A percentile compares a stretch with the other conserved stretches of the same genome.
Evolutionary conservation across 2,888 invertebrate genomes (phyloP).

Genomic region (Monochamus alternatus): DNA sequence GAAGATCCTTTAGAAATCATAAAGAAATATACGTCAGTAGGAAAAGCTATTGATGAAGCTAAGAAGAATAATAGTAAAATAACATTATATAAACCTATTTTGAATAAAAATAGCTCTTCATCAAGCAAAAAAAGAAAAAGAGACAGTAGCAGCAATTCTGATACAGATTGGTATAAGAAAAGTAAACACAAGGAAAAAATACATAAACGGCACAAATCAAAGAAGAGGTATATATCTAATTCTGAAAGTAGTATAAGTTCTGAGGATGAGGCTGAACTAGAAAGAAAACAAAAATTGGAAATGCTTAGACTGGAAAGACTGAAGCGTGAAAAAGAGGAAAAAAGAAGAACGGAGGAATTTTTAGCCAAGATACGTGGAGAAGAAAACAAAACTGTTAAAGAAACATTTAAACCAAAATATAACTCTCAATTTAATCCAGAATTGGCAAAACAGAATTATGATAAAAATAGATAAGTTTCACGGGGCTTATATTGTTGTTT

Average conservation of each 20-base stretch:
- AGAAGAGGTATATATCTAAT: slow-evolving; percentile 47
- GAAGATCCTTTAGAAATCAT: slow-evolving; percentile 85
- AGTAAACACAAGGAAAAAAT: slow-evolving; percentile 62
- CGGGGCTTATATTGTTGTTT: too few species aligned
- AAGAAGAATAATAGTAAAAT: slow-evolving; percentile 50
- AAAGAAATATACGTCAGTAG: slow-evolving; percentile 72
- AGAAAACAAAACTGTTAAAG: slow-evolving; percentile 31
- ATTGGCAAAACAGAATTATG: slow-evolving; percentile 85
- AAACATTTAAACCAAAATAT: slow-evolving; percentile 77
- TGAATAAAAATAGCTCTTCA: slow-evolving; percentile 15
- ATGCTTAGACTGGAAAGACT: slow-evolving; percentile 85
- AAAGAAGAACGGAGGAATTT: slow-evolving; percentile 79
- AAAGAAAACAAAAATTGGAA: slow-evolving; percentile 73
- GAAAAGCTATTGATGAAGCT: slow-evolving; percentile 44
- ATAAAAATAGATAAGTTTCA: slow-evolving; percentile 21
- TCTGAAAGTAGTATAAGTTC: slow-evolving; percentile 45
- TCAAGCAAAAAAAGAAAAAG: slow-evolving; percentile 20
- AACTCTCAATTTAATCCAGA: slow-evolving; percentile 98
- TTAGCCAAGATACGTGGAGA: slow-evolving; percentile 80
- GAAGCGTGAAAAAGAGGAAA: slow-evolving; percentile 87
- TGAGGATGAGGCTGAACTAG: slow-evolving; percentile 51
- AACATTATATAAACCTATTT: slow-evolving; percentile 50
- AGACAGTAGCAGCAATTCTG: slow-evolving; percentile 29
- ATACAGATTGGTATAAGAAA: slow-evolving; percentile 66
- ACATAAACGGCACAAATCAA: slow-evolving; percentile 65